Base-by-base conservation (phyloP, 2,888 invertebrate genomes). In the Meganola albula region DNA sequence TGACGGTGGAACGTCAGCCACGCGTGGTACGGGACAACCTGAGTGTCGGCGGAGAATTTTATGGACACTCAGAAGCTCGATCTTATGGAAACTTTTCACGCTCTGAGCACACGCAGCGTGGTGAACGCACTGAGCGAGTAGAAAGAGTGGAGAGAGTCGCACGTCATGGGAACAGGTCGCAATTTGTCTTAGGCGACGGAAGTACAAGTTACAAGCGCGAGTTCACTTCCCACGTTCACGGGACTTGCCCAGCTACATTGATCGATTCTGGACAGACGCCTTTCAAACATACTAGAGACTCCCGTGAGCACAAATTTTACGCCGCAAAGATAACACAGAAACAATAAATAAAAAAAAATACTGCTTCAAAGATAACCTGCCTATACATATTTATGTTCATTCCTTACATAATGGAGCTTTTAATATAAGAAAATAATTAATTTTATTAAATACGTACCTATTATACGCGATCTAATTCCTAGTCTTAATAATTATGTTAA, bases 241-340 rank as follows among this genome's bases (percentile, higher is more conserved):
- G 93, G 30, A 92, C 93, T 1, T 96, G 95, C 71, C 94, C 94
- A 0, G 95, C 94, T 18, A 89, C 93, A 16, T 83, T 94, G 44
- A 88, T 95, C 32, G 92, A 94, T 59, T 88, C 91, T 21, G 90
- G 92, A 34, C 88, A 89, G 44, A 91, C 93, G 34, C 93, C 93
- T 10, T 95, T 92, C 75, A 93, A 93, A 72, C 94, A 95, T 61
- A 94, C 94, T 12, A 88, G 94, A 44, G 93, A 95, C 69, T 93
- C 95, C 7, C 92, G 91, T 51, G 91, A 93, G 62, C 95, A 95
- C 74, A 94, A 93, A 69, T 95, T 94, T 71, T 95, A 94, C 68
- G 88, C 93, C 65, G 88, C 92, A 2, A 89, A 90, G 66, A 87
- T 89, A 39, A 86, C 85, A 21, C 87, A 77, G 29, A 37, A 46